Evolutionary conservation across 2,113 vertebrate species (phyloP), one percentile per base, ranked within the genome.

Genomic region (Chamaetylas fuelleborni): DNA sequence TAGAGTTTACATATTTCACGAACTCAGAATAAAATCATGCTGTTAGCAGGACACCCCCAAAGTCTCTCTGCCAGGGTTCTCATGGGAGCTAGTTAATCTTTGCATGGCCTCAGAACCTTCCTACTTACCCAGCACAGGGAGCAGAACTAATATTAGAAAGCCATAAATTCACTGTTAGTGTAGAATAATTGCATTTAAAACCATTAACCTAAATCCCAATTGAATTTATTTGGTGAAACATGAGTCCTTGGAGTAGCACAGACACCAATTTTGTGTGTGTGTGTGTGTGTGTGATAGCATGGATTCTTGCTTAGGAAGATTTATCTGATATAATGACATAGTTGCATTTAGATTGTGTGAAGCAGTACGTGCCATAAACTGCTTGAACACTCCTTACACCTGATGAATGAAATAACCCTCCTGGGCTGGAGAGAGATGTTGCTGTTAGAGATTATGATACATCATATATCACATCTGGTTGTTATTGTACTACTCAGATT

Each of bases 331-430:
- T 94, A 94, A 94, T 74, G 88, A 83, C 94, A 88, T 45, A 76
- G 79, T 48, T 92, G 72, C 88, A 94, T 95, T 95, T 92, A 90
- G 86, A 94, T 81, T 85, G 88, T 61, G 74, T 86, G 93, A 90
- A 95, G 89, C 87, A 83, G 57, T 84, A 86, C 14, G 10, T 94
- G 93, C 88, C 90, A 95, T 88, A 94, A 94, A 96, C 93, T 90
- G 95, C 88, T 90, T 94, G 92, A 93, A 88, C 56, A 74, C 81
- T 96, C 28, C 5, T 92, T 96, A 94, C 95, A 94, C 71, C 85
- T 93, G 93, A 96, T 92, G 92, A 96, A 93, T 96, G 96, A 88
- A 96, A 95, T 73, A 96, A 93, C 85, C 79, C 93, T 95, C 56
- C 90, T 81, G 92, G 79, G 93, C 90, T 93, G 67, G 50, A 94